phyloP scores from a whole-genome alignment of 2,797 vertebrate species.

The Characodon lateralis region DNA sequence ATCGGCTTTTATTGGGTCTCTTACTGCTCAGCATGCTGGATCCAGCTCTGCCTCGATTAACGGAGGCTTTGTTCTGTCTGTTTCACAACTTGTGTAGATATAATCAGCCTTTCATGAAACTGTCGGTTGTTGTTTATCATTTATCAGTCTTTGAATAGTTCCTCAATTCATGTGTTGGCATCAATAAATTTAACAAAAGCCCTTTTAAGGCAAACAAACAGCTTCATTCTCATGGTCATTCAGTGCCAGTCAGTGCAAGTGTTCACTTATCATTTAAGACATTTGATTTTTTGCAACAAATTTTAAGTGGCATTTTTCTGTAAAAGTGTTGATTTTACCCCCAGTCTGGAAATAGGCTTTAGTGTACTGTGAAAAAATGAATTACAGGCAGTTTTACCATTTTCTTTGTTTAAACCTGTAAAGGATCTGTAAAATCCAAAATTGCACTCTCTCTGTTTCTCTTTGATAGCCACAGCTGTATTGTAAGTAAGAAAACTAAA shows the following conservation, averaged over 20 bases:
- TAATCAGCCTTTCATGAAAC: slow-evolving; percentile 62
- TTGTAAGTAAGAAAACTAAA: background rate
- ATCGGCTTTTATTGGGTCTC: slow-evolving; percentile 17
- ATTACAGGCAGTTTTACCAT: slow-evolving; percentile 12
- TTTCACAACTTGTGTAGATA: slow-evolving; percentile 45
- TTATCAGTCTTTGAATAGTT: slow-evolving; percentile 28
- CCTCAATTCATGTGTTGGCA: slow-evolving; percentile 26
- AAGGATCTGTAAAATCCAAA: background rate
- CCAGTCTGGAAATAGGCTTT: slow-evolving; percentile 16
- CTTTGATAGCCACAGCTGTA: background rate
- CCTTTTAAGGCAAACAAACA: slow-evolving; percentile 30
- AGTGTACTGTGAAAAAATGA: slow-evolving; percentile 12
- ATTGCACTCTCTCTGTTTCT: background rate
- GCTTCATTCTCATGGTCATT: slow-evolving; percentile 30
- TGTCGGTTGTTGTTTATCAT: slow-evolving; percentile 36
- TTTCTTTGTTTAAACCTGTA: background rate
- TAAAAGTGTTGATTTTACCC: slow-evolving; percentile 18
- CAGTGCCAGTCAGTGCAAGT: slow-evolving; percentile 43
- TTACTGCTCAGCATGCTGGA: slow-evolving; percentile 26
- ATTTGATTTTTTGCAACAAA: slow-evolving; percentile 18
- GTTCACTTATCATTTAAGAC: slow-evolving; percentile 41
- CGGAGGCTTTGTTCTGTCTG: slow-evolving; percentile 39
- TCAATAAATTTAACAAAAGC: slow-evolving; percentile 48
- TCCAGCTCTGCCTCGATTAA: slow-evolving; percentile 60
- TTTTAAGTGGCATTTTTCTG: slow-evolving; percentile 18